These are phyloP conservation scores for Cheilosia vernalis DNA, from an alignment of 2,888 invertebrate species.

Conservation along the genomic window DNA sequence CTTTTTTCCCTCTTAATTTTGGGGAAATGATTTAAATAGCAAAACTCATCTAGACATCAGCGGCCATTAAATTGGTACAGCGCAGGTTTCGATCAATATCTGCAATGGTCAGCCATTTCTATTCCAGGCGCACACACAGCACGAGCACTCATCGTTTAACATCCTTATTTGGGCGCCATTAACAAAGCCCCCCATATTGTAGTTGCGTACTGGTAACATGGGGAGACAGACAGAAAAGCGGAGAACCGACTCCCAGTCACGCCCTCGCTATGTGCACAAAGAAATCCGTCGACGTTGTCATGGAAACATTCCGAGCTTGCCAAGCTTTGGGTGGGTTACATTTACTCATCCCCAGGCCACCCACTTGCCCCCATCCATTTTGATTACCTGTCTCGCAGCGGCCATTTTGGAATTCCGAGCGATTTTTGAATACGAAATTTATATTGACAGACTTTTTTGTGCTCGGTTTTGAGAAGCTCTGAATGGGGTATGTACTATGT, in stretches of 20 bases:
- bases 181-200: constrained; percentile 50
- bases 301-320: constrained; percentile 49
- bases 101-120: constrained; percentile 56
- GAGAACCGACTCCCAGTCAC: constrained; percentile 64
- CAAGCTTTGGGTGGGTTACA: constrained; percentile 40
- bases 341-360: constrained; percentile 53
- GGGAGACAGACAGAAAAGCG: constrained; percentile 27
- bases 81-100: constrained; percentile 72
- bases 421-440: constrained; percentile 52
- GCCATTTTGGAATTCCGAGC: constrained; percentile 66
- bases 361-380: constrained; percentile 34
- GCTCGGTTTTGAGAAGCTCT: constrained; percentile 36
- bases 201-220: constrained; percentile 57
- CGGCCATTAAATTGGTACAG: constrained; percentile 41
- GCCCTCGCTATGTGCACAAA: constrained; percentile 54
- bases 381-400: constrained; percentile 43
- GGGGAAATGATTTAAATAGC: neutral
- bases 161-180: constrained; percentile 69
- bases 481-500: constrained; percentile 13
- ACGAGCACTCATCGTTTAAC: constrained; percentile 4
- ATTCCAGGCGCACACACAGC: constrained; percentile 20
- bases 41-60: neutral
- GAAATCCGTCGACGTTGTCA: constrained; percentile 39
- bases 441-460: constrained; percentile 48
- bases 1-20: no score